A percentile compares a stretch with the other conserved stretches of the same genome.
phyloP scores from a whole-genome alignment of 2,113 vertebrate species.

The Ciconia stormi region DNA sequence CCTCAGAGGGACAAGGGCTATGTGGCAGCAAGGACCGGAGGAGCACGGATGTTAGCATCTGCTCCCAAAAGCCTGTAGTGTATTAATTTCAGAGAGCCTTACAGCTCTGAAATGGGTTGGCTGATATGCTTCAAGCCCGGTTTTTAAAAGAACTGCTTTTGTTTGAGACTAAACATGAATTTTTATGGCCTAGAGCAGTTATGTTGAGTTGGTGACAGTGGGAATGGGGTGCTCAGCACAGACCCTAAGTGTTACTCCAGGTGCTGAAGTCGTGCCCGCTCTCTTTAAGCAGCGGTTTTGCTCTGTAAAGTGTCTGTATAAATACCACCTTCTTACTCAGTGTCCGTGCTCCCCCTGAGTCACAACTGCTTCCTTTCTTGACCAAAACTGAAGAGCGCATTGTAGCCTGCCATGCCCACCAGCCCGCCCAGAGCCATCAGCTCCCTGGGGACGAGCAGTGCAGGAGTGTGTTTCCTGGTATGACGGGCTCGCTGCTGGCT shows the following conservation, averaged over 20 bases:
- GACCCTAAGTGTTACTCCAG: background rate
- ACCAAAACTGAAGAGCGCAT: rapidly evolving
- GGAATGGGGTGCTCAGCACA: background rate
- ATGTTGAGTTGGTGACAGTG: background rate
- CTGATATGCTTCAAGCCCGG: background rate
- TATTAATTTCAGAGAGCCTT: background rate
- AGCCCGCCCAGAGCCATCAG: background rate
- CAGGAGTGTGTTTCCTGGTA: background rate
- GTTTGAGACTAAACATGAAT: background rate
- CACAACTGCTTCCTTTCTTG: background rate
- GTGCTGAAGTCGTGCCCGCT: background rate
- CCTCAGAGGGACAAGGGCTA: background rate
- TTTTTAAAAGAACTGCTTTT: background rate
- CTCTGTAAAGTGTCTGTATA: background rate
- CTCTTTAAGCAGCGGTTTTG: background rate
- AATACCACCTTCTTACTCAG: background rate
- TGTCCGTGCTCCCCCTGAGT: background rate
- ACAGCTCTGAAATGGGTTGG: background rate
- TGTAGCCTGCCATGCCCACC: background rate
- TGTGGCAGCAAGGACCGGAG: rapidly evolving
- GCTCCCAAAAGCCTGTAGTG: background rate
- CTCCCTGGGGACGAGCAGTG: rapidly evolving
- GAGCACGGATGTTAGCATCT: background rate
- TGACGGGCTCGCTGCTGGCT: rapidly evolving
- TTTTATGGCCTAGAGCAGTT: background rate